Evolutionary conservation across 2,888 invertebrate genomes (phyloP), one percentile per base, ranked within the genome.

Genomic region (Galerucella calmariensis): DNA sequence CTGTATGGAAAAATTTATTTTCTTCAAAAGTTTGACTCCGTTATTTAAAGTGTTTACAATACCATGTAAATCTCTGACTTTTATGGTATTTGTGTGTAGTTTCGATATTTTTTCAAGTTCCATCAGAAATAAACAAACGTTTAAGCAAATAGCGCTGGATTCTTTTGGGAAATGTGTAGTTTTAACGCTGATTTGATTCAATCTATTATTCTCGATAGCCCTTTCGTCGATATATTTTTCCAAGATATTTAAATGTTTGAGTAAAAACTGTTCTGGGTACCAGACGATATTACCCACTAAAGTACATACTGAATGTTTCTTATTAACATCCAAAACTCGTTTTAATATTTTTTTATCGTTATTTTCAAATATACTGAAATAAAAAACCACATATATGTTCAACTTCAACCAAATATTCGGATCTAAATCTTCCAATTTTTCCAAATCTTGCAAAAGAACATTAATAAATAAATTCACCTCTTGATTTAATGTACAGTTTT

Each of bases 251-350:
- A 91, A 88, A 86, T 92, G 90, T 80, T 91, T 90, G 63, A 90
- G 87, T 4, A 98, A 89, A 87, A 97, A 98, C 80, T 92, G 90
- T 84, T 94, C 94, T 0, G 97, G 95, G 83, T 94, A 92, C 96
- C 97, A 98, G 70, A 95, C 86, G 16, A 94, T 90, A 83, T 94
- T 94, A 1, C 95, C 96, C 74, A 92, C 90, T 48, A 98, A 87
- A 63, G 93, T 92, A 74, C 97, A 92, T 48, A 94, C 94, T 79
- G 94, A 94, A 12, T 68, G 93, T 90, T 94, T 96, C 84, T 91
- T 92, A 86, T 96, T 94, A 5, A 93, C 86, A 80, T 97, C 97
- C 81, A 93, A 89, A 44, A 96, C 85, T 69, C 90, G 88, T 86
- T 92, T 94, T 69, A 95, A 91, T 62, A 92, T 86, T 86, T 94